Conservation (phyloP, 35 echinoderm and acorn worm genomes). For the Apostichopus japonicus region DNA sequence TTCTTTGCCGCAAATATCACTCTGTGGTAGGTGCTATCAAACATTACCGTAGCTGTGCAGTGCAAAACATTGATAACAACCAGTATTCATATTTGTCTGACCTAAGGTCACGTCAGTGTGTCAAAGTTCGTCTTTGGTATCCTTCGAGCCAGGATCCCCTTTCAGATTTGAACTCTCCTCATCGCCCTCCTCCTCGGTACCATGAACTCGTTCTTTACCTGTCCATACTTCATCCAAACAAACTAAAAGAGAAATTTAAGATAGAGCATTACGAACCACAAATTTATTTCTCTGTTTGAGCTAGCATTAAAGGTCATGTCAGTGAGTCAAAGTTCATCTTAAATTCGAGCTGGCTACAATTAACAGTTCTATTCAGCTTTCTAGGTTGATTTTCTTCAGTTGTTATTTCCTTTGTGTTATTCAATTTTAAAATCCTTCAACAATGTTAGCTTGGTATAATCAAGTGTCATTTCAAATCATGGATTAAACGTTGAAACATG, state of each 20-base stretch:
- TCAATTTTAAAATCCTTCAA: too few species aligned
- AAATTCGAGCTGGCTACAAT: too few species aligned
- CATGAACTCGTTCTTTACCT: conserved; percentile 43
- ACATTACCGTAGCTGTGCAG: neutral
- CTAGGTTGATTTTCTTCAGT: too few species aligned
- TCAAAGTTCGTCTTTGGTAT: conserved; percentile 28
- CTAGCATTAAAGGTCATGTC: too few species aligned
- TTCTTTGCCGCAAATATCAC: neutral
- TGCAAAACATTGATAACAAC: neutral
- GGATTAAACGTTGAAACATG: too few species aligned
- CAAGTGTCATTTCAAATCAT: too few species aligned
- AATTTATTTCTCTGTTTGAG: too few species aligned
- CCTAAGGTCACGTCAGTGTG: neutral
- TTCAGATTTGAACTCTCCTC: conserved; percentile 11
- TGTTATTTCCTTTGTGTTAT: too few species aligned
- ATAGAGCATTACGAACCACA: too few species aligned
- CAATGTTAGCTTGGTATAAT: too few species aligned
- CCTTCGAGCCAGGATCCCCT: conserved; percentile 19
- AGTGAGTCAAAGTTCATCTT: too few species aligned
- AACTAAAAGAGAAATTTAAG: neutral
- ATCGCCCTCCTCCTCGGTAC: conserved; percentile 25
- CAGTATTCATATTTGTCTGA: neutral
- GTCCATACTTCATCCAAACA: conserved; percentile 45
- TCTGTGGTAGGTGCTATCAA: neutral
- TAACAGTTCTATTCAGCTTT: too few species aligned